Conservation (phyloP, 1,140 invertebrate species). For the Littorina saxatilis region DNA sequence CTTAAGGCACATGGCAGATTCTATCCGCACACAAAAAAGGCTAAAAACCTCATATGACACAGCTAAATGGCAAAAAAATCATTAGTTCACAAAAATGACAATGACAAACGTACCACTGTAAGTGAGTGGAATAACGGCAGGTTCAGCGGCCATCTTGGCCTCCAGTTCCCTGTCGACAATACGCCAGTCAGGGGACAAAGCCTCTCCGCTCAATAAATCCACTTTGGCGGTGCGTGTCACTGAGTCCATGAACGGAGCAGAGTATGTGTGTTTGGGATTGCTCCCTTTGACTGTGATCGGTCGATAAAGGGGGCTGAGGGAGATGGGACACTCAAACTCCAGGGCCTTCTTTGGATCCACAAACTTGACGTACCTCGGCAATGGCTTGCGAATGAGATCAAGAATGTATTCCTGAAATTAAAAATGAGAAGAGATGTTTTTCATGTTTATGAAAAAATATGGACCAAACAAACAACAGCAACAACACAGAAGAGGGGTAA, state of each 20-base stretch:
- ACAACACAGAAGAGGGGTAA: no score
- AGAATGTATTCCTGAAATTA: conserved; percentile 62
- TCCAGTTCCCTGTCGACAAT: conserved; percentile 63
- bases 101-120: conserved; percentile 62
- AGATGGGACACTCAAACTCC: conserved; percentile 67
- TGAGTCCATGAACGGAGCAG: conserved; percentile 65
- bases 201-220: conserved; percentile 65
- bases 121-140: conserved; percentile 59
- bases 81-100: no score
- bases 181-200: conserved; percentile 61
- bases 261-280: conserved; percentile 67
- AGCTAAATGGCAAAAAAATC: no score
- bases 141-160: conserved; percentile 55
- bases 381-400: conserved; percentile 57
- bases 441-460: no score
- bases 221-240: conserved; percentile 67
- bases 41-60: no score
- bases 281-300: conserved; percentile 68
- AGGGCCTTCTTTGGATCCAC: conserved; percentile 51
- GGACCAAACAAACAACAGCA: no score
- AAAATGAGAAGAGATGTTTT: conserved; percentile 3
- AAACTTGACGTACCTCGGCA: conserved; percentile 67
- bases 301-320: conserved; percentile 65
- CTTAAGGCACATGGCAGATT: no score
- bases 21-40: no score